phyloP scores from a whole-genome alignment of 2,888 invertebrate species.

The Ichneumoninae sp. region DNA sequence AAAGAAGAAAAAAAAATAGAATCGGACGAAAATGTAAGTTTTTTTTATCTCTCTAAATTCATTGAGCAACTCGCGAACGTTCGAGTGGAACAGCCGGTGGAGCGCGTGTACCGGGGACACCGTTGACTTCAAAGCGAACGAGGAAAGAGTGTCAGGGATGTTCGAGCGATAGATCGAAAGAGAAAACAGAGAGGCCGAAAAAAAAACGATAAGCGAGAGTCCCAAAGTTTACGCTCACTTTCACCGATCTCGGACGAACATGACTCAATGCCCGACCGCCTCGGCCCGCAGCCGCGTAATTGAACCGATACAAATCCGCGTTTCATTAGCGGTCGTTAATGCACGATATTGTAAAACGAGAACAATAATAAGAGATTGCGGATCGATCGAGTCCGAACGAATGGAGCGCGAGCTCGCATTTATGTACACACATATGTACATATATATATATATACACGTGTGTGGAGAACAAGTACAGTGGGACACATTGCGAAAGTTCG shows the following conservation, averaged over 20 bases:
- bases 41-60: background rate
- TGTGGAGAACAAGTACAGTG: slow-evolving; percentile 6
- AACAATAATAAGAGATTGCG: background rate
- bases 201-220: slow-evolving; percentile 51
- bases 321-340: slow-evolving; percentile 5
- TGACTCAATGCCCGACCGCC: background rate
- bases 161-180: slow-evolving; percentile 42
- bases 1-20: background rate
- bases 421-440: background rate
- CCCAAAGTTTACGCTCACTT: slow-evolving; percentile 55
- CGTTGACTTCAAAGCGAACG: slow-evolving; percentile 57
- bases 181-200: slow-evolving; percentile 42
- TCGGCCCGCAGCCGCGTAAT: background rate
- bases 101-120: slow-evolving; percentile 56
- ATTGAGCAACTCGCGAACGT: slow-evolving; percentile 6
- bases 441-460: background rate
- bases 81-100: slow-evolving; percentile 53
- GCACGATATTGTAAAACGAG: background rate
- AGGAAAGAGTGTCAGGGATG: slow-evolving; percentile 52
- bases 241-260: slow-evolving; percentile 30
- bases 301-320: slow-evolving; percentile 11
- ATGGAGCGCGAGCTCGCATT: slow-evolving; percentile 2
- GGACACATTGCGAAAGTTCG: slow-evolving; percentile 15
- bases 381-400: background rate
- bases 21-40: background rate